Evolutionary conservation across 2,113 vertebrate species (phyloP).

Genomic region (Saguinus midas): DNA sequence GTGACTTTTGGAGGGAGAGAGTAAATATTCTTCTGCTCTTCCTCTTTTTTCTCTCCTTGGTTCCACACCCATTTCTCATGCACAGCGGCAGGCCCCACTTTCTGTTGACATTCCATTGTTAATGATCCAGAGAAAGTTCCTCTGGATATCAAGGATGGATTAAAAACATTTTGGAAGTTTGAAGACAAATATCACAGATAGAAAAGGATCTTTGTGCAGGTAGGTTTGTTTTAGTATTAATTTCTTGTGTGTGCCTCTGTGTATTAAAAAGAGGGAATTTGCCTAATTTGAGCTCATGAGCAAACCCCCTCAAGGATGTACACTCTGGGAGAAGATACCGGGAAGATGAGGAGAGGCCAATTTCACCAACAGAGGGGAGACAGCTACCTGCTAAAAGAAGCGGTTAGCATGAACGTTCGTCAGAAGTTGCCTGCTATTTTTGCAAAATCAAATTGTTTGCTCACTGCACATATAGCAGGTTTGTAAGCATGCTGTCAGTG

Average conservation of each 20-base stretch:
- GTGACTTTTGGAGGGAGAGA: slow-evolving; percentile 78
- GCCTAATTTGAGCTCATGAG: background rate
- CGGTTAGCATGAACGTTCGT: rapidly evolving
- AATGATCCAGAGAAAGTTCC: slow-evolving; percentile 69
- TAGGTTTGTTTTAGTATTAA: background rate
- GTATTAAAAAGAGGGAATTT: background rate
- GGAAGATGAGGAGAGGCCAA: background rate
- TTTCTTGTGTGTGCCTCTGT: background rate
- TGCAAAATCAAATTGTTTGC: slow-evolving; percentile 37
- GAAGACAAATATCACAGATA: slow-evolving; percentile 2
- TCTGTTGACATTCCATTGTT: slow-evolving; percentile 64
- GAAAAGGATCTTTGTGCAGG: background rate
- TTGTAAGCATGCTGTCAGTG: slow-evolving; percentile 18
- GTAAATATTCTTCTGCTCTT: slow-evolving; percentile 64
- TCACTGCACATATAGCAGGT: background rate
- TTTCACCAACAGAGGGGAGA: background rate
- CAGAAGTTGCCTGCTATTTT: background rate
- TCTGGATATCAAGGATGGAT: slow-evolving; percentile 73
- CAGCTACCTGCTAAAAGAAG: rapidly evolving
- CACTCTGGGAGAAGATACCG: rapidly evolving
- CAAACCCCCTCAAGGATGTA: background rate
- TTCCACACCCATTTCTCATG: slow-evolving; percentile 40
- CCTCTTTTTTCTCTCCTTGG: slow-evolving; percentile 50
- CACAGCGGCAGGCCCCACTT: slow-evolving; percentile 53
- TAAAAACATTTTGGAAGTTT: slow-evolving; percentile 76